These are phyloP conservation scores for Philopotamus ludificatus DNA, from an alignment of 1,140 invertebrate genomes.

Conservation along the genomic window DNA sequence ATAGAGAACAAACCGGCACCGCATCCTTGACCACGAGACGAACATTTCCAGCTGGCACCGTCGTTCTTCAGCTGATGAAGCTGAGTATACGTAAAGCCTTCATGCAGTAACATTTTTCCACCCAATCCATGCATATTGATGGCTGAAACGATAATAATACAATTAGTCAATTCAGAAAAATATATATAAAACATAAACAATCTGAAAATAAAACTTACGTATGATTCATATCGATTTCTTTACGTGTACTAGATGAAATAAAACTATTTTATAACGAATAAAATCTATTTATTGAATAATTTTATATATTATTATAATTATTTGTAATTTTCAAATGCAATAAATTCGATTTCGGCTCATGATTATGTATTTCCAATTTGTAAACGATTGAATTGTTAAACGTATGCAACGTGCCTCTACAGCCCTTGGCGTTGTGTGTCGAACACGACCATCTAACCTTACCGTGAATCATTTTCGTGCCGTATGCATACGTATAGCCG, in stretches of 20 bases:
- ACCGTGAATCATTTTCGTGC: background rate
- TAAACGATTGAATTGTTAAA: background rate
- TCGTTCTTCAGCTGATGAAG: background rate
- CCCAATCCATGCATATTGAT: background rate
- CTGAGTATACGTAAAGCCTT: too few relatives aligned
- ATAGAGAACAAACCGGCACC: background rate
- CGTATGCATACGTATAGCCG: slow-evolving; percentile 8
- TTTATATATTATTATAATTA: too few relatives aligned
- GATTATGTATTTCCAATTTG: background rate
- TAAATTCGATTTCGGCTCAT: background rate
- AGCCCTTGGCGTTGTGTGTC: slow-evolving; percentile 8
- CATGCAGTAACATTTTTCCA: background rate
- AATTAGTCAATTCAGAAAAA: too few relatives aligned
- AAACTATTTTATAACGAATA: too few relatives aligned
- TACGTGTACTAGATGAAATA: too few relatives aligned
- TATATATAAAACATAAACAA: too few relatives aligned
- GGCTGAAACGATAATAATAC: background rate
- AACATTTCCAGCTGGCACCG: background rate
- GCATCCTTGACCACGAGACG: background rate
- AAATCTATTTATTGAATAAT: too few relatives aligned
- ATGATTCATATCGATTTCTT: too few relatives aligned
- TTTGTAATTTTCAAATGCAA: too few relatives aligned
- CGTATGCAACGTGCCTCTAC: slow-evolving; percentile 31
- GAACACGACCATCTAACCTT: slow-evolving; percentile 15
- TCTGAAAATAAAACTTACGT: too few relatives aligned